Percentiles rank a stretch among this genome's conserved stretches.
These are phyloP conservation scores for Artibeus lituratus DNA, from an alignment of 2,797 vertebrate species.

Conservation along the genomic window DNA sequence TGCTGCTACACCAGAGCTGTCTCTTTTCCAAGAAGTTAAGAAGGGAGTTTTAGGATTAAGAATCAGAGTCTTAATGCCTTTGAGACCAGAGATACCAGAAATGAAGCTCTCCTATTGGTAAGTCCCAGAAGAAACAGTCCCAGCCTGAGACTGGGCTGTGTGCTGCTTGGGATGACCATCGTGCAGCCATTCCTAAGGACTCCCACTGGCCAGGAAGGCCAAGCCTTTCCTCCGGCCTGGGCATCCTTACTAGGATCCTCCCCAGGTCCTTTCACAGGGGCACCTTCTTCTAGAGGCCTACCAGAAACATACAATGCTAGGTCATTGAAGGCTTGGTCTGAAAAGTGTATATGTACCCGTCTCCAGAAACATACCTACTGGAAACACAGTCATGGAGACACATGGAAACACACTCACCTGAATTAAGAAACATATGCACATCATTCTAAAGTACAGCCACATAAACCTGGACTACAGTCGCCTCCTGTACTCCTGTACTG, in stretches of 20 bases:
- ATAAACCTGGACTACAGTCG: not conserved
- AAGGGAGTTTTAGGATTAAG: not conserved
- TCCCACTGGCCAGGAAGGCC: not conserved
- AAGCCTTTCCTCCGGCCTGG: not conserved
- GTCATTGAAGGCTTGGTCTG: not conserved
- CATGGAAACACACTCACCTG: not conserved
- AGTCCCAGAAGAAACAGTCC: not conserved
- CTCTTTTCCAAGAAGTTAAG: conserved; percentile 19
- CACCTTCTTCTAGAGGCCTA: not conserved
- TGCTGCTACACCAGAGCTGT: not conserved
- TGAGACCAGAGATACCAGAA: not conserved
- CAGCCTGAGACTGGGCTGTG: not conserved
- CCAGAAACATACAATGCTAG: not conserved
- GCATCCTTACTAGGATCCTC: not conserved
- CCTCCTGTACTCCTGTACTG: not conserved
- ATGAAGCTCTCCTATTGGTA: not conserved
- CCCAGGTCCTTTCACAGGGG: not conserved
- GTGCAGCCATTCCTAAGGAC: not conserved
- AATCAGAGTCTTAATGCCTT: not conserved
- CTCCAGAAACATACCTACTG: not conserved
- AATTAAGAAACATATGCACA: not conserved
- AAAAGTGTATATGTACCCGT: not conserved
- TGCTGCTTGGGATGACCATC: not conserved
- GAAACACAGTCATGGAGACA: not conserved
- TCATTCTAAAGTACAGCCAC: not conserved